These are phyloP conservation scores for Gortyna flavago DNA, from an alignment of 2,888 invertebrate species.

Conservation along the genomic window DNA sequence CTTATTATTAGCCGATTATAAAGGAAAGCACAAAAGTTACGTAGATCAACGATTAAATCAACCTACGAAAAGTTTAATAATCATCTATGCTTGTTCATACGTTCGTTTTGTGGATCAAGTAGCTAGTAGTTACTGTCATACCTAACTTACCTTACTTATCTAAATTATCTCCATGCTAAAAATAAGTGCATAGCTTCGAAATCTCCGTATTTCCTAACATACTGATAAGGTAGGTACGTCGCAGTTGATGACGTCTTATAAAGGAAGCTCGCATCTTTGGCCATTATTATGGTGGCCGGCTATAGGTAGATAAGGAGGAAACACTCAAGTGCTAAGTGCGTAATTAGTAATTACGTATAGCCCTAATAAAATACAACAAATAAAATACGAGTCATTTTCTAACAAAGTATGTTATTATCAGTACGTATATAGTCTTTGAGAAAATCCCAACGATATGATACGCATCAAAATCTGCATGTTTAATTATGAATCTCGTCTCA, in stretches of 20 bases:
- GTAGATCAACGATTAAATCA: background rate
- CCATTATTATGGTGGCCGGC: slow-evolving; percentile 30
- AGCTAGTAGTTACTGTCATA: slow-evolving; percentile 15
- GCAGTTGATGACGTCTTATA: slow-evolving; percentile 34
- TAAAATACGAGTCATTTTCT: slow-evolving; percentile 41
- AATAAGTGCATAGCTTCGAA: slow-evolving; percentile 55
- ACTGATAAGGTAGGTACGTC: slow-evolving; percentile 26
- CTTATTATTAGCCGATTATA: background rate
- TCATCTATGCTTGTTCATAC: background rate
- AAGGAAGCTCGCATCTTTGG: slow-evolving; percentile 19
- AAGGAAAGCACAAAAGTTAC: background rate
- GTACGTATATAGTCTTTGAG: slow-evolving; percentile 10
- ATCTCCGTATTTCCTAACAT: slow-evolving; percentile 40
- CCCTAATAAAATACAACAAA: too few relatives aligned
- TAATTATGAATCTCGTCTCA: background rate
- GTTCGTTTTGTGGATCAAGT: slow-evolving; percentile 1
- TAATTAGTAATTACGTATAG: slow-evolving; percentile 33
- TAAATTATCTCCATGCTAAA: slow-evolving; percentile 44
- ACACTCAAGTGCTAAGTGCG: slow-evolving; percentile 20
- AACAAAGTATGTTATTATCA: slow-evolving; percentile 29
- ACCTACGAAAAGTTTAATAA: slow-evolving; percentile 1
- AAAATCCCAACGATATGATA: slow-evolving; percentile 17
- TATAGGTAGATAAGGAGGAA: slow-evolving; percentile 41
- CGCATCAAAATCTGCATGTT: background rate
- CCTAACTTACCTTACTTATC: slow-evolving; percentile 53